A percentile compares a stretch with the other conserved stretches of the same genome.
These are phyloP conservation scores for Amphilophus citrinellus DNA, from an alignment of 2,113 vertebrate genomes.

Conservation along the genomic window DNA sequence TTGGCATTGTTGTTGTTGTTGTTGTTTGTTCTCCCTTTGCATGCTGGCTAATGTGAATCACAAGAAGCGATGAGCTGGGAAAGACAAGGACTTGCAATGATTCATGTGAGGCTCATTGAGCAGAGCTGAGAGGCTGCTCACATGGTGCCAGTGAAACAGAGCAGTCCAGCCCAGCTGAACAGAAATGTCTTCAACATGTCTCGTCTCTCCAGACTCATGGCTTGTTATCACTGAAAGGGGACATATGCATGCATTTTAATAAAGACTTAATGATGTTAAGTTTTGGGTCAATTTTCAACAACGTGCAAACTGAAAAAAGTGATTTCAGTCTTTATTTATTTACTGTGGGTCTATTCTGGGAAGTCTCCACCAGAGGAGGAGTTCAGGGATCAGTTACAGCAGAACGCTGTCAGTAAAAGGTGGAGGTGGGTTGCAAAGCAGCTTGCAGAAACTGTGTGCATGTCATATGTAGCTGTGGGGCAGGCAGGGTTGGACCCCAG, in stretches of 20 bases:
- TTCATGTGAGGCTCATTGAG: slow-evolving; percentile 70
- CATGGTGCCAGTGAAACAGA: slow-evolving; percentile 27
- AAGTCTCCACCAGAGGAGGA: background rate
- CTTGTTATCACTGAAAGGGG: background rate
- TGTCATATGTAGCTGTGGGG: too few relatives aligned
- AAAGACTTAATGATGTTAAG: background rate
- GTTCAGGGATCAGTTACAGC: too few relatives aligned
- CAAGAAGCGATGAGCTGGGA: slow-evolving; percentile 37
- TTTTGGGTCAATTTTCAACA: background rate
- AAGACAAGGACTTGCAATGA: slow-evolving; percentile 40
- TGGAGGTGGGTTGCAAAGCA: background rate
- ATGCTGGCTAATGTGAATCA: slow-evolving; percentile 65
- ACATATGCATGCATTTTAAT: background rate
- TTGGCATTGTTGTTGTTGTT: slow-evolving; percentile 56
- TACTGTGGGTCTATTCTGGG: background rate
- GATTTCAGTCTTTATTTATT: background rate
- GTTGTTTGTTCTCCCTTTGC: slow-evolving; percentile 49
- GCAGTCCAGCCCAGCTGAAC: background rate
- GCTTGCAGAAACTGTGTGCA: background rate
- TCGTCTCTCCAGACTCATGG: background rate
- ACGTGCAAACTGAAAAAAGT: background rate
- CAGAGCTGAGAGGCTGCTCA: slow-evolving; percentile 47
- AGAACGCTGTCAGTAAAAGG: too few relatives aligned
- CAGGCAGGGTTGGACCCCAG: too few relatives aligned
- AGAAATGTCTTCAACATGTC: background rate